Evolutionary conservation across 2,797 vertebrate species (phyloP).

Genomic region (Decapterus maruadsi): DNA sequence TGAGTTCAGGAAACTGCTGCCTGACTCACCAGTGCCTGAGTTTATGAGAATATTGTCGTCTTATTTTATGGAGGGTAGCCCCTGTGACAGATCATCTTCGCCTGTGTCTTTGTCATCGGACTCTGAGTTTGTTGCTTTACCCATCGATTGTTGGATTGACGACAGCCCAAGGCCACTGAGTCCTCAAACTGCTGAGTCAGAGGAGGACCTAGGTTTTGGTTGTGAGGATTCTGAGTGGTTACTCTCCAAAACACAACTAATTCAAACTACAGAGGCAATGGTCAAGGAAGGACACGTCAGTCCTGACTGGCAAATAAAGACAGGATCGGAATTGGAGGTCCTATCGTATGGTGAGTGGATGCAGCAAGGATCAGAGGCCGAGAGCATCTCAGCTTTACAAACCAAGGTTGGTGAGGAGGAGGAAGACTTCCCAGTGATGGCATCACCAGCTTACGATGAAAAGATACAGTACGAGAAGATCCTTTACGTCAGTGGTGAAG

Average conservation of each 20-base stretch:
- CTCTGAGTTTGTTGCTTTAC: constrained; percentile 69
- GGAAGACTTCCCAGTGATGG: constrained; percentile 63
- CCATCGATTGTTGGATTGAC: constrained; percentile 74
- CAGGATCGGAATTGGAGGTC: constrained; percentile 18
- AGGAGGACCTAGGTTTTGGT: constrained; percentile 53
- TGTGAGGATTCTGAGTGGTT: constrained; percentile 15
- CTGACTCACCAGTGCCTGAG: constrained; percentile 81
- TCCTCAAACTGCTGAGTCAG: constrained; percentile 69
- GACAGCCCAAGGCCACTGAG: constrained; percentile 68
- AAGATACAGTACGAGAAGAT: constrained; percentile 53
- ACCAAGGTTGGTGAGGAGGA: constrained; percentile 46
- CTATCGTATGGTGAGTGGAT: constrained; percentile 31
- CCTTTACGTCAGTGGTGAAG: constrained; percentile 60
- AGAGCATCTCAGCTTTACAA: constrained; percentile 30
- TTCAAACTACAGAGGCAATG: constrained; percentile 29
- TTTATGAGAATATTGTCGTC: constrained; percentile 79
- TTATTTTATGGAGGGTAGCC: constrained; percentile 65
- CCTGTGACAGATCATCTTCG: constrained; percentile 66
- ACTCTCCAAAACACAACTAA: constrained; percentile 22
- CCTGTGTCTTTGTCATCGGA: constrained; percentile 76
- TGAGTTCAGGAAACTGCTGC: constrained; percentile 67
- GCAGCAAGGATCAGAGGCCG: constrained; percentile 8
- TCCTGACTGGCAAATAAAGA: constrained; percentile 23
- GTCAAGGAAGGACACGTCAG: constrained; percentile 23
- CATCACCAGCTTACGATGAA: constrained; percentile 69